Base-by-base conservation (phyloP, 2,888 invertebrate genomes). In the Ormia ochracea region DNA sequence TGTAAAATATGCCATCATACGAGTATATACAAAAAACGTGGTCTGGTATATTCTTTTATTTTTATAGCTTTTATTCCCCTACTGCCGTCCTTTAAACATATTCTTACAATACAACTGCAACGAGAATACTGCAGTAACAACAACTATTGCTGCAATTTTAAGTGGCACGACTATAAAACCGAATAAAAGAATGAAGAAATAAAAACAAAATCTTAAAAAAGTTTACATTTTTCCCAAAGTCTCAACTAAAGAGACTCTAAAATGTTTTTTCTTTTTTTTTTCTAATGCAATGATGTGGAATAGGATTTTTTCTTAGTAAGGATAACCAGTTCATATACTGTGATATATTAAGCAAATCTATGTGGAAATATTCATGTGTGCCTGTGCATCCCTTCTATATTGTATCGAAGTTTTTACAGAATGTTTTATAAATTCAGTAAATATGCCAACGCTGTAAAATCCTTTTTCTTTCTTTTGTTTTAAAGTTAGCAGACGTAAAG, bases 261-360 rank as follows among this genome's bases (percentile, higher is more conserved):
- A 56, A 21, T 43, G n/a, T n/a, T n/a, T n/a, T n/a, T n/a, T n/a
- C n/a, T n/a, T n/a, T n/a, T n/a, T n/a, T 45, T 66, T 31, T 65
- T 38, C 63, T 74, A 74, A 79, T 79, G 52, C 65, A 75, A 80
- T 75, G 66, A 66, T 66, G 70, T 61, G 45, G 28, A 54, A 69
- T 52, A 50, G 69, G 23, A 56, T 43, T 69, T 61, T 41, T n/a
- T 17, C 9, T 7, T 14, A 58, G 12, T 7, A 43, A 6, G 19
- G 10, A 52, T 6, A 31, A 23, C 28, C 28, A 50, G 5, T 7
- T 14, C 17, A 12, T 23, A 36, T 21, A 52, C 2, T 10, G 10
- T 3, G 1, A 50, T 2, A 36, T 17, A 26, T n/a, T 26, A n/a
- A 14, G 2, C n/a, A 28, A 28, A 17, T 1, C 4, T 41, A 7